Conservation (phyloP, 2,888 invertebrate genomes). For the Cephus spinipes region DNA sequence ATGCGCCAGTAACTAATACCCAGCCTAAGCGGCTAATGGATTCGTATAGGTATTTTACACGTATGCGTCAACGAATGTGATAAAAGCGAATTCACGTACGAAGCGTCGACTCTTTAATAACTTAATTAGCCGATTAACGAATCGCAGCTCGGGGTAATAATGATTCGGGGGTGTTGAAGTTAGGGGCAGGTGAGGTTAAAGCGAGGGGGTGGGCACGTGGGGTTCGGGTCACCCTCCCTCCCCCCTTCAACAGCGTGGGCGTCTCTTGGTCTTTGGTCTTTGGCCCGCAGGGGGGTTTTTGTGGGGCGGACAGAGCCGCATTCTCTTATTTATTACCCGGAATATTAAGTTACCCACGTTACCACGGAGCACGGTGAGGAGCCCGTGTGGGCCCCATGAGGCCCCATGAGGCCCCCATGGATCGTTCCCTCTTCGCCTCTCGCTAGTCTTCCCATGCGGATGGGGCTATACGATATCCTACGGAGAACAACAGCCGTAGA, state of each 20-base stretch:
- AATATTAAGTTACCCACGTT: slow-evolving; percentile 62
- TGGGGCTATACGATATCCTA: slow-evolving; percentile 1
- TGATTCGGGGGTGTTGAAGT: slow-evolving; percentile 44
- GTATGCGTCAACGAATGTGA: not conserved
- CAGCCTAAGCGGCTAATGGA: not conserved
- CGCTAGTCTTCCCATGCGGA: not conserved
- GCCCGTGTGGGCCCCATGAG: slow-evolving; percentile 37
- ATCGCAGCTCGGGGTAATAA: not conserved
- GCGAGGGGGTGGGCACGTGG: slow-evolving; percentile 16
- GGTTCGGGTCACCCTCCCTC: slow-evolving; percentile 12
- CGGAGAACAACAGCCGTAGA: not conserved
- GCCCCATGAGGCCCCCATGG: slow-evolving; percentile 38
- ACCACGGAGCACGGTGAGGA: slow-evolving; percentile 40
- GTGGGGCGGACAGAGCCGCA: slow-evolving; percentile 58
- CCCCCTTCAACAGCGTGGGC: slow-evolving; percentile 27
- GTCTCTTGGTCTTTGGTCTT: slow-evolving; percentile 20
- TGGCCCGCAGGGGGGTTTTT: slow-evolving; percentile 51
- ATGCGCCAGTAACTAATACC: not conserved
- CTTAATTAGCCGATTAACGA: not conserved
- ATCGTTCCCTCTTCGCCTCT: slow-evolving; percentile 8
- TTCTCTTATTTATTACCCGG: slow-evolving; percentile 62
- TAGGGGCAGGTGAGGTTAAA: slow-evolving; percentile 25
- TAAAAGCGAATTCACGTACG: not conserved
- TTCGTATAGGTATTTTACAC: not conserved
- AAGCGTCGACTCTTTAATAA: not conserved